Evolutionary conservation across 2,888 invertebrate genomes (phyloP), one percentile per base, ranked within the genome.

Genomic region (Heliconius ismenius): DNA sequence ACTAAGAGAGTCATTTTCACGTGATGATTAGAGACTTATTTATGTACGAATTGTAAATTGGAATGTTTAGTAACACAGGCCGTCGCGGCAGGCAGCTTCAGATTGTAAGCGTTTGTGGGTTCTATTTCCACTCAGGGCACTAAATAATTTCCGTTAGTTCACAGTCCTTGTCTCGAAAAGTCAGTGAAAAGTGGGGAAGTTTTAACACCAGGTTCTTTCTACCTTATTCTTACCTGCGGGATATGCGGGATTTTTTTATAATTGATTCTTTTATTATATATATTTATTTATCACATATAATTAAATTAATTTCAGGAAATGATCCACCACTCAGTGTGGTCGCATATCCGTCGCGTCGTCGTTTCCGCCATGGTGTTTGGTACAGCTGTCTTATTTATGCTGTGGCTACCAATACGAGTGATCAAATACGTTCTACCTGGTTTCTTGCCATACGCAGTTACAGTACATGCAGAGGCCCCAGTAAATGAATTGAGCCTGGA

Each of bases 351-450:
- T 18, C 96, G 99, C 58, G 95, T 99, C 69, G 95, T 99, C 26
- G 97, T 98, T 0, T 99, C 99, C 0, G 97, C 98, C 24, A 97
- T 99, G 86, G 97, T 98, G 83, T 99, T 99, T 91, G 99, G 99
- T 28, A 98, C 98, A 2, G 98, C 98, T 0, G 98, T 99, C 3
- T 94, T 99, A 60, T 95, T 99, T 65, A 98, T 99, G 97, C 95
- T 99, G 64, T 99, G 99, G 98, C 91, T 99, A 76, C 99, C 99
- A 0, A 97, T 99, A 49, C 95, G 97, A 76, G 96, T 98, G 68
- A 95, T 99, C 79, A 96, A 97, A 86, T 95, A 96, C 81, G 88
- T 96, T 1, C 95, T 98, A 90, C 98, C 98, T 0, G 96, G 96
- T n/a, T 98, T 98, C 91, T 94, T 99, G 83, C 99, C 99, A 0